Percentiles rank a stretch among this genome's conserved stretches.
Evolutionary conservation across 2,797 vertebrate genomes (phyloP).

Genomic region (Falco naumanni): DNA sequence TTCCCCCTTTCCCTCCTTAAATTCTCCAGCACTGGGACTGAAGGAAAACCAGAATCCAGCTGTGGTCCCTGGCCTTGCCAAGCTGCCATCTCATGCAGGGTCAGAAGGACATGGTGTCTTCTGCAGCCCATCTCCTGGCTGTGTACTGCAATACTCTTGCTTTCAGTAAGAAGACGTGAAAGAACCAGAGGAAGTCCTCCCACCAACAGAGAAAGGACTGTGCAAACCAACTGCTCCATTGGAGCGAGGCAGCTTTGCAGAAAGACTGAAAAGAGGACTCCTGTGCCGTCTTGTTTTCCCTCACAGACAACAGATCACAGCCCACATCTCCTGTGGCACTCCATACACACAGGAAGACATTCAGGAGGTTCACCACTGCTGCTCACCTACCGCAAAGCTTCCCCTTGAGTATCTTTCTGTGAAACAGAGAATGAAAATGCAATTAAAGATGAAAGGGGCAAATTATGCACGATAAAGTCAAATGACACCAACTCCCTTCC

Average conservation of each 20-base stretch:
- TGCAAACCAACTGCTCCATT: neutral
- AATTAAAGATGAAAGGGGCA: conserved; percentile 30
- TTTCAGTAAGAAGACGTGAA: neutral
- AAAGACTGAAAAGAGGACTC: neutral
- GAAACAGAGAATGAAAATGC: conserved; percentile 5
- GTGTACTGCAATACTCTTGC: fast-evolving
- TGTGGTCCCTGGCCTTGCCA: neutral
- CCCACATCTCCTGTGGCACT: neutral
- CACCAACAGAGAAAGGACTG: neutral
- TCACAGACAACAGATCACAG: neutral
- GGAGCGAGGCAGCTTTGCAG: neutral
- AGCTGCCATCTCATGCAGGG: neutral
- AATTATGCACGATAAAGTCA: neutral
- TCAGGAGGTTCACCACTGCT: neutral
- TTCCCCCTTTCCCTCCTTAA: neutral
- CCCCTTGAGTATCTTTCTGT: neutral
- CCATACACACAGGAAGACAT: neutral
- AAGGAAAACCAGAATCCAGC: neutral
- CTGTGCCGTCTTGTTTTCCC: neutral
- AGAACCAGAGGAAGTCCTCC: neutral
- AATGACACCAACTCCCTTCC: neutral
- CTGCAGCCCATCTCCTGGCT: fast-evolving
- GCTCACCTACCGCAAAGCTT: neutral
- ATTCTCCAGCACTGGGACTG: neutral
- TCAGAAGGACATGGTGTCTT: neutral